Evolutionary conservation across 2,888 invertebrate species (phyloP).

Genomic region (Sipha maydis): DNA sequence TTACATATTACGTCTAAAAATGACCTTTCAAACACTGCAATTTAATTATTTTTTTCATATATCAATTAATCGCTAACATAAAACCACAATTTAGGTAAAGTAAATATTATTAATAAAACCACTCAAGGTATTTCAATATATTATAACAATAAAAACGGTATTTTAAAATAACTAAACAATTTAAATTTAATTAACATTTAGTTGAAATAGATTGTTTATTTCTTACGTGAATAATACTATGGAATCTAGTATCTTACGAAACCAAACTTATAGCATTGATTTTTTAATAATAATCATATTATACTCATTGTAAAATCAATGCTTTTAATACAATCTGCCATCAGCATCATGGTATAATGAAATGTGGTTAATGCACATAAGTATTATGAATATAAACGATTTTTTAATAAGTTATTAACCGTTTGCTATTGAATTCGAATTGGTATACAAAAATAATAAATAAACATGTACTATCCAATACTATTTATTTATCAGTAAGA

Average conservation of each 20-base stretch:
- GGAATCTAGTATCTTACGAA: background rate
- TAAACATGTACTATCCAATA: background rate
- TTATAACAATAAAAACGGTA: background rate
- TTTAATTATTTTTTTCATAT: too few species aligned
- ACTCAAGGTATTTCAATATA: background rate
- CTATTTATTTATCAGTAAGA: slow-evolving; percentile 24
- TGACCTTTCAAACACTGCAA: too few species aligned
- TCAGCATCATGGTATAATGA: background rate
- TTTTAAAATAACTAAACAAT: background rate
- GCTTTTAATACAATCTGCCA: too few species aligned
- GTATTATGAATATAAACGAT: too few species aligned
- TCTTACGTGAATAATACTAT: background rate
- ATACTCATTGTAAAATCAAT: too few species aligned
- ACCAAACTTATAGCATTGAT: background rate
- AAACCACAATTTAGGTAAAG: background rate
- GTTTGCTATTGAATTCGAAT: background rate
- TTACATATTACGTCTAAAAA: too few species aligned
- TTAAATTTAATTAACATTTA: background rate
- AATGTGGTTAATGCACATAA: background rate
- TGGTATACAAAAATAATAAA: background rate
- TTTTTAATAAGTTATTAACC: too few species aligned
- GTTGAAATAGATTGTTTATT: background rate
- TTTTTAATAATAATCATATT: too few species aligned
- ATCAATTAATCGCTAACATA: too few species aligned
- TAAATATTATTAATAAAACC: background rate